Evolutionary conservation across 2,888 invertebrate genomes (phyloP), one percentile per base, ranked within the genome.

Genomic region (Mythimna vitellina): DNA sequence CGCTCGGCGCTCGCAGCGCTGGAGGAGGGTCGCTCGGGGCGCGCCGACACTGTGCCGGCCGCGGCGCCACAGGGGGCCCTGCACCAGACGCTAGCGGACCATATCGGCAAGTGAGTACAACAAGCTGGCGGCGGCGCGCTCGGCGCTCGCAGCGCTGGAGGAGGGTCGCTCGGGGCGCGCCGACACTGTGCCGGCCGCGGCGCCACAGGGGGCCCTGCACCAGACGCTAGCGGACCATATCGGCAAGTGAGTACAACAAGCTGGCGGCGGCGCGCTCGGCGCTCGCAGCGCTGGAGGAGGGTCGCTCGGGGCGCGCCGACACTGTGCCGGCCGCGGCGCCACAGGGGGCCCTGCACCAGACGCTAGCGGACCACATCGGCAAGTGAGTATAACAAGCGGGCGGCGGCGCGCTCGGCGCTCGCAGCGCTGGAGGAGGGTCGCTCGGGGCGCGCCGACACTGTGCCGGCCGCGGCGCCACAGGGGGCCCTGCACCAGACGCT

Each of bases 211-310:
- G 66, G 81, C 84, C 66, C 93, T 98, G 82, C 97, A 98, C 32
- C 98, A 98, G 92, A 97, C 97, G 73, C 93, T 98, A 70, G 98
- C 98, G 0, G 98, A 98, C 89, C 97, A 97, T 83, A 97, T 98
- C 85, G 92, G 91, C 65, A 94, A 93, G 95, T 95, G 54, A 88
- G 91, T 89, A 8, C 38, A 8, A 17, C 8, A 10, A 25, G 96
- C 97, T 98, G 74, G 98, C 99, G 0, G 99, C 99, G 1, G 99
- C 99, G 3, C 97, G 98, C 78, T 97, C 98, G 0, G 99, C 99
- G 0, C 94, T 99, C n/a, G 97, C 98, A 8, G 96, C 96, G 20
- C 89, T 97, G 7, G 95, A 95, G 68, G 95, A 95, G 82, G 93
- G 89, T 22, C 63, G 84, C 6, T 69, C 65, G 79, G 92, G 88